Base-by-base conservation (phyloP, 2,888 invertebrate species). In the Bembecia ichneumoniformis region DNA sequence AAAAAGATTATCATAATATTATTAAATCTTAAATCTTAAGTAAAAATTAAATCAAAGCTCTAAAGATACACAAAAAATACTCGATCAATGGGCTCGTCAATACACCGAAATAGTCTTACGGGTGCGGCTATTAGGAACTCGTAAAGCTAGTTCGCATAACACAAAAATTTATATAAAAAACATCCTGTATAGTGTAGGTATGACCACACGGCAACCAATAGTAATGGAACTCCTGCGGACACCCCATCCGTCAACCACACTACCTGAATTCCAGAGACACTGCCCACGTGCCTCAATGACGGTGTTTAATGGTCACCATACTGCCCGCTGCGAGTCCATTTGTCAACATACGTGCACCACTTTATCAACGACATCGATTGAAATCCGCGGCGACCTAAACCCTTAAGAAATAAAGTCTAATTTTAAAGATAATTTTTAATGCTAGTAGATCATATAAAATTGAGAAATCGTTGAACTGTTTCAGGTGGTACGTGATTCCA, bases 261-360 rank as follows among this genome's bases (percentile, higher is more conserved):
- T 76, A 73, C 73, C 71, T 71, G 71, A 75, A 82, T 82, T 78
- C 81, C 68, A 63, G 55, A 55, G 60, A 58, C 61, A 58, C 60
- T 49, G 48, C 58, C 68, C 74, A 69, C 74, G 68, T 68, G 68
- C 70, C 67, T 58, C 56, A 55, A 53, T 68, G 72, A 74, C 74
- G 58, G 59, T 72, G 65, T 50, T 68, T 72, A 68, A 75, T 74
- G 75, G 74, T 63, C 71, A 71, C 72, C 71, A 66, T 62, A 66
- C 55, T 58, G 55, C 79, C 78, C 62, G 78, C 82, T 77, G 80
- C 51, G 78, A 67, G 55, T 59, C 59, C 71, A 80, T 82, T 81
- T 80, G 74, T 82, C 77, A 75, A 57, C 75, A 74, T 62, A 54
- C 64, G 58, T 66, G 60, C 56, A 46, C 36, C 46, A 46, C 44